phyloP scores from a whole-genome alignment of 2,113 vertebrate genomes.

The Cathartes aura region DNA sequence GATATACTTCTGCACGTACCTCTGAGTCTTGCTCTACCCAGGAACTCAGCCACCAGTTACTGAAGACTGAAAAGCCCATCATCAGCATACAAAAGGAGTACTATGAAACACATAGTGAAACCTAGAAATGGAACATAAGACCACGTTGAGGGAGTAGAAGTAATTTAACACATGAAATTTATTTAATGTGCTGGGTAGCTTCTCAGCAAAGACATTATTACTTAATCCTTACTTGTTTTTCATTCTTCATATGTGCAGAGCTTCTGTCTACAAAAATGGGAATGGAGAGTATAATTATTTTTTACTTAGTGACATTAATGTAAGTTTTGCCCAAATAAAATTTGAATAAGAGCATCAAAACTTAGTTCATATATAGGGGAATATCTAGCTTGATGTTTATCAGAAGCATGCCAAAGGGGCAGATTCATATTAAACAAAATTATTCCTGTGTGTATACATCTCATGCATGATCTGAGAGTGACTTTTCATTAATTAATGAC shows the following conservation, averaged over 20 bases:
- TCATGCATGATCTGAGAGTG: neutral
- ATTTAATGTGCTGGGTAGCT: neutral
- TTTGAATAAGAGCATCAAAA: neutral
- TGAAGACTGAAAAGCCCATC: constrained; percentile 79
- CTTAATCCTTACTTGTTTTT: neutral
- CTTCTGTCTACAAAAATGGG: neutral
- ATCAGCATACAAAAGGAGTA: constrained; percentile 72
- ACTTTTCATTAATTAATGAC: neutral
- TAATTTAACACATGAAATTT: neutral
- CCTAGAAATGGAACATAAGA: constrained; percentile 60
- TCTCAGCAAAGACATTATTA: neutral
- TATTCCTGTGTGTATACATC: rapidly evolving
- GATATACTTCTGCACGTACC: constrained; percentile 58
- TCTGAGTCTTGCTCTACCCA: constrained; percentile 80
- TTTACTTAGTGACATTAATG: neutral
- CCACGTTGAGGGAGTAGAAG: neutral
- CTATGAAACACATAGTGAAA: constrained; percentile 65
- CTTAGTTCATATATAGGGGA: neutral
- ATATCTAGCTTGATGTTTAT: neutral
- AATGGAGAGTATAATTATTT: neutral
- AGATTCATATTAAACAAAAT: neutral
- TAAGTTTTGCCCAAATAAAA: neutral
- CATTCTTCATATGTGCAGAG: neutral
- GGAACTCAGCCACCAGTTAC: constrained; percentile 85
- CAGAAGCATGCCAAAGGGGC: neutral